Conservation (phyloP, 2,888 invertebrate genomes). For the Nomada flava region DNA sequence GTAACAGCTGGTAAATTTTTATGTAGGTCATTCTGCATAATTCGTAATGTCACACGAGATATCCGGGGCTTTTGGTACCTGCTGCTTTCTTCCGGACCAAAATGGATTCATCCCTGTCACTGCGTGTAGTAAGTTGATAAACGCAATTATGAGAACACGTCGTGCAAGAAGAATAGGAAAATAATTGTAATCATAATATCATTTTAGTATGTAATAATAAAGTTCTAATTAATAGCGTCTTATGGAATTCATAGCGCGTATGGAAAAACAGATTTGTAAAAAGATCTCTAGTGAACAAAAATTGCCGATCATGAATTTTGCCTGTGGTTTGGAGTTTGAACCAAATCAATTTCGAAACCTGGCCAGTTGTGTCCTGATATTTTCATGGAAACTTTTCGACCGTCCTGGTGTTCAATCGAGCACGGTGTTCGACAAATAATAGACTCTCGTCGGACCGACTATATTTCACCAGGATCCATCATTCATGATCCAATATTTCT, state of each 20-base stretch:
- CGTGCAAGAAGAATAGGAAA: background rate
- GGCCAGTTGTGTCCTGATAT: conserved; percentile 18
- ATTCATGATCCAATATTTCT: conserved; percentile 27
- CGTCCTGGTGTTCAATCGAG: background rate
- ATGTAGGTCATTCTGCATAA: background rate
- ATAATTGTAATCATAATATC: background rate
- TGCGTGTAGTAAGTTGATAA: background rate
- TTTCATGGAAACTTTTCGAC: conserved; percentile 23
- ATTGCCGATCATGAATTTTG: background rate
- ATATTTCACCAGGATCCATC: conserved; percentile 12
- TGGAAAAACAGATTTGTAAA: background rate
- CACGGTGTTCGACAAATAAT: conserved; percentile 18
- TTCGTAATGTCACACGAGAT: background rate
- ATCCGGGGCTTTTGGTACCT: background rate
- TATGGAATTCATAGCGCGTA: background rate
- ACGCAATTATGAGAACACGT: background rate
- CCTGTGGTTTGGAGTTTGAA: conserved; percentile 16
- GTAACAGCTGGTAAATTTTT: conserved; percentile 8
- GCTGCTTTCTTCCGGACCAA: background rate
- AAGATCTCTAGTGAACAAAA: background rate
- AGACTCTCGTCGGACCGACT: conserved; percentile 29
- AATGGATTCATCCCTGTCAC: background rate
- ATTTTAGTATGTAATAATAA: background rate
- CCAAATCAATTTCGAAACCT: conserved; percentile 30
- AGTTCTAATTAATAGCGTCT: background rate